These are phyloP conservation scores for Helleia helle DNA, from an alignment of 2,888 invertebrate genomes.

Conservation along the genomic window DNA sequence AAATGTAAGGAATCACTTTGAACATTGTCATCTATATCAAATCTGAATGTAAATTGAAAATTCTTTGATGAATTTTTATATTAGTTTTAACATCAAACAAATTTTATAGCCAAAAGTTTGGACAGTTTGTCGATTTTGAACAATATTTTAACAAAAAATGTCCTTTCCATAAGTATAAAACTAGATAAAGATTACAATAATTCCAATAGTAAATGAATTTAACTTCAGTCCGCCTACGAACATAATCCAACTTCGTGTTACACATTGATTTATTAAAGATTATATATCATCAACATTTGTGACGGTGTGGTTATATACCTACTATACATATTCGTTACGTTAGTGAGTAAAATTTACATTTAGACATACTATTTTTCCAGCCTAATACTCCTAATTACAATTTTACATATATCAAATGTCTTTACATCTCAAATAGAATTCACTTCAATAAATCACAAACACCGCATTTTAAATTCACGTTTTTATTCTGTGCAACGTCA, in stretches of 20 bases:
- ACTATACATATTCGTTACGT: background rate
- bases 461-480: background rate
- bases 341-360: slow-evolving; percentile 3
- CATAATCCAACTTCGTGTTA: background rate
- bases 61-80: too few relatives aligned
- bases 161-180: background rate
- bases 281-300: background rate
- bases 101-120: too few relatives aligned
- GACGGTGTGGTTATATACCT: background rate
- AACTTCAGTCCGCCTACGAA: background rate
- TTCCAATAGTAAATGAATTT: background rate
- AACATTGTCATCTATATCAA: too few relatives aligned
- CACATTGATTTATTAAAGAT: background rate
- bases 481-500: too few relatives aligned
- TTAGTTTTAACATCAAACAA: too few relatives aligned
- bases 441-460: too few relatives aligned
- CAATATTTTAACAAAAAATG: too few relatives aligned
- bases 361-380: background rate
- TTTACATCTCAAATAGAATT: background rate
- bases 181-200: slow-evolving; percentile 3
- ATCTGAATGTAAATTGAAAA: too few relatives aligned
- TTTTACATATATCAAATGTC: background rate
- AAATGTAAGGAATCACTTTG: too few relatives aligned
- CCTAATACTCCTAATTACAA: slow-evolving; percentile 7
- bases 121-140: too few relatives aligned